phyloP scores from a whole-genome alignment of 1,140 invertebrate species.

The Nasonia longicornis region DNA sequence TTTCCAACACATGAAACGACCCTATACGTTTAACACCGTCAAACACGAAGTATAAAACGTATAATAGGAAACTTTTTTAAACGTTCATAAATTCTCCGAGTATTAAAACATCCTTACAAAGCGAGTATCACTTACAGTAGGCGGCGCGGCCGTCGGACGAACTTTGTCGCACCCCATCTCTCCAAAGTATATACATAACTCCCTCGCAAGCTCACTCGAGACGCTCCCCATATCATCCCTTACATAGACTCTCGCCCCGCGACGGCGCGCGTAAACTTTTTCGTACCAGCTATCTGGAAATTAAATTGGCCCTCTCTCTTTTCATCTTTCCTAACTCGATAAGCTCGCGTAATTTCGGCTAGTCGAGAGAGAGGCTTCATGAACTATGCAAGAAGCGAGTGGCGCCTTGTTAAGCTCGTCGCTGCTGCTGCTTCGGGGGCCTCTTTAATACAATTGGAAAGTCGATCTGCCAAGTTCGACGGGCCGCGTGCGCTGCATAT shows the following conservation, averaged over 20 bases:
- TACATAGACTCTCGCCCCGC: too few relatives aligned
- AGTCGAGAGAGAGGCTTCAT: background rate
- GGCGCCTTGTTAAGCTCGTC: slow-evolving; percentile 26
- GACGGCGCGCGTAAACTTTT: slow-evolving; percentile 24
- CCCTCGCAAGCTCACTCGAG: background rate
- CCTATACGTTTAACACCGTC: too few relatives aligned
- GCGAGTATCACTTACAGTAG: background rate
- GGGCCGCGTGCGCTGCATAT: background rate
- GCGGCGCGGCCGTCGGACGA: background rate
- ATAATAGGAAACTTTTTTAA: too few relatives aligned
- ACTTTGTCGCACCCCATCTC: background rate
- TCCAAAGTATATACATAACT: background rate
- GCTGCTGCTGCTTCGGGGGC: slow-evolving; percentile 21
- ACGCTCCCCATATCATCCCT: too few relatives aligned
- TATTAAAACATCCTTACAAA: background rate
- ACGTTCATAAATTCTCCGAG: too few relatives aligned
- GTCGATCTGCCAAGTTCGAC: slow-evolving; percentile 38
- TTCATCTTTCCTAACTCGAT: slow-evolving; percentile 24
- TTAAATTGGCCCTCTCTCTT: slow-evolving; percentile 34
- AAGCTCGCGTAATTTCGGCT: slow-evolving; percentile 31
- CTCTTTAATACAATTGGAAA: slow-evolving; percentile 52
- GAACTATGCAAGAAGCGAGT: slow-evolving; percentile 33
- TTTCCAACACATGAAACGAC: too few relatives aligned
- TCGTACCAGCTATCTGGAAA: slow-evolving; percentile 34
- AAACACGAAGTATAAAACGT: too few relatives aligned